A percentile compares a stretch with the other conserved stretches of the same genome.
These are phyloP conservation scores for Pseudotriccus pelzelni DNA, from an alignment of 2,797 vertebrate genomes.

Conservation along the genomic window DNA sequence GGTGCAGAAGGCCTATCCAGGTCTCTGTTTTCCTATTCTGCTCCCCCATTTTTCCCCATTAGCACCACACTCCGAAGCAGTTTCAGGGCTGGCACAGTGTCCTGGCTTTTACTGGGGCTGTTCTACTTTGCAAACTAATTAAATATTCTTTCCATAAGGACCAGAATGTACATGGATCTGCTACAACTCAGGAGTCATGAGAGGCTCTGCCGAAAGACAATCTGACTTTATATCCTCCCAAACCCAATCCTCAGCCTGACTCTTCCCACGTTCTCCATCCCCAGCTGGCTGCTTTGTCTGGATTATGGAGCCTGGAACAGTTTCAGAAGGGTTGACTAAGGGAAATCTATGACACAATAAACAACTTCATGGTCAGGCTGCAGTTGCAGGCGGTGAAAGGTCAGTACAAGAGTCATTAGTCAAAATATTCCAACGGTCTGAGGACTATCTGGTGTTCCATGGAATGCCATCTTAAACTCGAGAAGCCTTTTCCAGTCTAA, in stretches of 20 bases:
- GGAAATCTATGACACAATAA: background rate
- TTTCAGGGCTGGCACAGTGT: background rate
- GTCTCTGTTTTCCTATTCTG: too few species aligned
- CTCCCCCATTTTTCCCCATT: background rate
- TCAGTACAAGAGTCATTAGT: background rate
- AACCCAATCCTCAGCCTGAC: background rate
- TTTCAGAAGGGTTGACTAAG: background rate
- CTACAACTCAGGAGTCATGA: background rate
- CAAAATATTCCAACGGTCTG: background rate
- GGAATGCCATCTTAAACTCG: background rate
- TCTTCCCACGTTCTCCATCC: background rate
- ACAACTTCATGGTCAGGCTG: background rate
- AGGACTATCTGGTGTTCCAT: background rate
- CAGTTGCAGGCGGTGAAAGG: background rate
- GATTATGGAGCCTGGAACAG: background rate
- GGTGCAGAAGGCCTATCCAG: background rate
- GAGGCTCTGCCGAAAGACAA: background rate
- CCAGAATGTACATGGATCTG: fast-evolving
- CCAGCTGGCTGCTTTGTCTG: background rate
- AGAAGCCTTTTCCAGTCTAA: background rate
- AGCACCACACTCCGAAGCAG: background rate
- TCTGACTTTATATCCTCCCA: background rate
- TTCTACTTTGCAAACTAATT: background rate
- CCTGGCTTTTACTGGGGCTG: background rate
- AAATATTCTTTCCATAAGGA: background rate